These are phyloP conservation scores for Caenorhabditis sinica DNA, from an alignment of 2,888 invertebrate species.

Conservation along the genomic window DNA sequence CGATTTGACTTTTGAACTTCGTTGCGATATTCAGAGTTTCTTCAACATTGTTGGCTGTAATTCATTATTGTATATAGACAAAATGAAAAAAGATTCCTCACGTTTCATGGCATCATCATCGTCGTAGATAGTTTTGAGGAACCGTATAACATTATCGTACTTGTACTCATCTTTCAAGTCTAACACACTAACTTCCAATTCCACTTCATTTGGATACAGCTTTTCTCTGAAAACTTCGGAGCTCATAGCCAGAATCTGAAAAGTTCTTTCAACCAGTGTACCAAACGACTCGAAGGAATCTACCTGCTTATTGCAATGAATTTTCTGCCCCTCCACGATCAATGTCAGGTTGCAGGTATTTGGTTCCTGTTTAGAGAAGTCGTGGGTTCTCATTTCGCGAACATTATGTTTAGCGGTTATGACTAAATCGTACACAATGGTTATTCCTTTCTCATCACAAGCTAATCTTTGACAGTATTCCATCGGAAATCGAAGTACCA, in stretches of 20 bases:
- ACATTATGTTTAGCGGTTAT: conserved; percentile 4
- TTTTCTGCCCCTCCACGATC: conserved; percentile 22
- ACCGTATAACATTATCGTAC: conserved; percentile 12
- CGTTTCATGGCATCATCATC: conserved; percentile 41
- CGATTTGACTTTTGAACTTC: conserved; percentile 31
- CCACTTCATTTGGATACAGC: conserved; percentile 12
- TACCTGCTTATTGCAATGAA: conserved; percentile 42
- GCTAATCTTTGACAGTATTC: neutral
- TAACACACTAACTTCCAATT: neutral
- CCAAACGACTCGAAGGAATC: neutral
- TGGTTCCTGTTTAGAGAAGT: conserved; percentile 1
- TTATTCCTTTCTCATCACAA: neutral
- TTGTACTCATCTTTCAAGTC: conserved; percentile 9
- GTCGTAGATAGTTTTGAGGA: conserved; percentile 41
- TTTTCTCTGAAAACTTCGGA: conserved; percentile 36
- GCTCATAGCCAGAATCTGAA: conserved; percentile 40
- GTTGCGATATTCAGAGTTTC: conserved; percentile 34
- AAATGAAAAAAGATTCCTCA: conserved; percentile 5
- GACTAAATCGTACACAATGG: neutral
- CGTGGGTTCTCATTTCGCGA: conserved; percentile 28
- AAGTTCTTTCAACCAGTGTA: neutral
- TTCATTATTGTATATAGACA: neutral
- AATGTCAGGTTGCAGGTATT: conserved; percentile 20
- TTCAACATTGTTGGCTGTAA: conserved; percentile 32
- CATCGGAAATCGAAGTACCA: neutral